Percentiles rank a stretch among this genome's conserved stretches.
Conservation (phyloP, 2,797 vertebrate species). For the Lacerta bilineata region DNA sequence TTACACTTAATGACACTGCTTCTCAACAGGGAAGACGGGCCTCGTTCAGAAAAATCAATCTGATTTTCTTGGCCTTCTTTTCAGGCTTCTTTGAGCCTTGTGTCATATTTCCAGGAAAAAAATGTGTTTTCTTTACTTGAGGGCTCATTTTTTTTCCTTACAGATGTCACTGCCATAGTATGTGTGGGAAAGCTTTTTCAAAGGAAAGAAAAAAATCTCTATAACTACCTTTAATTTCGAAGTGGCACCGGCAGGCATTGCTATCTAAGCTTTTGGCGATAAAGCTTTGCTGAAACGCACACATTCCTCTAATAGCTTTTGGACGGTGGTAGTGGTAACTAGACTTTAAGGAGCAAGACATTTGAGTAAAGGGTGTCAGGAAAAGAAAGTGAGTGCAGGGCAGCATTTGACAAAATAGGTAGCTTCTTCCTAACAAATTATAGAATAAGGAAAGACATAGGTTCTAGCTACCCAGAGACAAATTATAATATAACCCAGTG, state of each 20-base stretch:
- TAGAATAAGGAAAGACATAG: background rate
- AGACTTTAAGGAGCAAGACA: background rate
- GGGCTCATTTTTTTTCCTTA: background rate
- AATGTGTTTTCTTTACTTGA: background rate
- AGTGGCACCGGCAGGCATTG: background rate
- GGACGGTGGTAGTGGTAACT: background rate
- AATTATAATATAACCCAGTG: background rate
- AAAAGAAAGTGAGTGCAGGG: background rate
- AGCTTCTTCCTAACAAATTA: background rate
- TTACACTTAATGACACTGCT: conserved; percentile 1
- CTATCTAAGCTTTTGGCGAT: background rate
- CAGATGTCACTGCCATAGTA: background rate
- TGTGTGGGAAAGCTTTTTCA: background rate
- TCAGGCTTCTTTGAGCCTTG: background rate
- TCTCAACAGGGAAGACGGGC: background rate
- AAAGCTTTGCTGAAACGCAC: background rate
- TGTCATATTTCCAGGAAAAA: background rate
- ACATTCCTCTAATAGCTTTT: background rate
- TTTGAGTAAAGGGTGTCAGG: background rate
- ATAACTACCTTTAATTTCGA: background rate
- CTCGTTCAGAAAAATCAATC: background rate
- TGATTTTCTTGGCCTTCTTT: background rate
- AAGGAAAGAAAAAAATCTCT: background rate
- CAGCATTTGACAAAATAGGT: background rate
- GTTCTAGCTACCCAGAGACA: background rate